A percentile compares a stretch with the other conserved stretches of the same genome.
These are phyloP conservation scores for Drosophila leonis DNA, from an alignment of 2,888 invertebrate species.

Conservation along the genomic window DNA sequence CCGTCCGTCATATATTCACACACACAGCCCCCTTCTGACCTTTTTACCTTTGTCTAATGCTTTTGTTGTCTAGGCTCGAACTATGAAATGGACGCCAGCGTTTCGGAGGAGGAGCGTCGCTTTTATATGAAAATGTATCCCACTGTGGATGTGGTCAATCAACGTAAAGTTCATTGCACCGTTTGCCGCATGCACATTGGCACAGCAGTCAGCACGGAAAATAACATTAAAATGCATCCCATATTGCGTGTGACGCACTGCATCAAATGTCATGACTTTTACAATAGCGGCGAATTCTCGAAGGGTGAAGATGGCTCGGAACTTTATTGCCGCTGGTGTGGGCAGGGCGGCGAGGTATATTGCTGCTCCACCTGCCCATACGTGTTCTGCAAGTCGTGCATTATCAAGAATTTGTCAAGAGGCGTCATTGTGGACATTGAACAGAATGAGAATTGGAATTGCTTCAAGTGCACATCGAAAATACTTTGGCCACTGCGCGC, in stretches of 20 bases:
- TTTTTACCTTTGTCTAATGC: slow-evolving; percentile 1
- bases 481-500: slow-evolving; percentile 89
- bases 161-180: slow-evolving; percentile 89
- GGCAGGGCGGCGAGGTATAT: slow-evolving; percentile 92
- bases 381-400: slow-evolving; percentile 92
- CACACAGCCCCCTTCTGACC: background rate
- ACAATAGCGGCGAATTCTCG: slow-evolving; percentile 92
- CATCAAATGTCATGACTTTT: slow-evolving; percentile 90
- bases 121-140: slow-evolving; percentile 87
- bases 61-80: slow-evolving; percentile 64
- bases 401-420: slow-evolving; percentile 89
- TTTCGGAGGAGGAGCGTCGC: slow-evolving; percentile 86
- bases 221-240: slow-evolving; percentile 90
- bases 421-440: slow-evolving; percentile 90
- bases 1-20: no score
- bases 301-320: slow-evolving; percentile 94
- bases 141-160: slow-evolving; percentile 88
- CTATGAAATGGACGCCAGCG: slow-evolving; percentile 87
- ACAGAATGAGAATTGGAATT: slow-evolving; percentile 92
- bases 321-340: slow-evolving; percentile 93
- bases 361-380: slow-evolving; percentile 92
- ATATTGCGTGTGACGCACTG: slow-evolving; percentile 91
- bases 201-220: slow-evolving; percentile 88
- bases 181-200: slow-evolving; percentile 92
- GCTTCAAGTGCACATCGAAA: slow-evolving; percentile 90